Evolutionary conservation across 2,797 vertebrate species (phyloP).

Genomic region (Anolis apletophallus): DNA sequence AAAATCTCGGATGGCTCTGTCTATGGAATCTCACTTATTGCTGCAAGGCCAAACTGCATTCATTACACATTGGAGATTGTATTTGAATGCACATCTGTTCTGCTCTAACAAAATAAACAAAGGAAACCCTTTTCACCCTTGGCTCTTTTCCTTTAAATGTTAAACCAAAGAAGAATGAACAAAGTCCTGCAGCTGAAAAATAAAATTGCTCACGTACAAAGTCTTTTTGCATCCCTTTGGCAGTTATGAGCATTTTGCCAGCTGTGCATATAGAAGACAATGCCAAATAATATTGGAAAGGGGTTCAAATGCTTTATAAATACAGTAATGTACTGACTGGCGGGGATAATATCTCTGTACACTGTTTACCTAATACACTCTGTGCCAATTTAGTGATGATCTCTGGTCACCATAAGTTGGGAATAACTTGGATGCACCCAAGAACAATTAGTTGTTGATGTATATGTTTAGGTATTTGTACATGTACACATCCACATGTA

Average conservation of each 20-base stretch:
- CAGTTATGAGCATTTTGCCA: not conserved
- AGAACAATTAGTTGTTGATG: too few species aligned
- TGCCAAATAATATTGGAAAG: not conserved
- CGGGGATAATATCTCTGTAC: not conserved
- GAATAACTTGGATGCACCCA: too few species aligned
- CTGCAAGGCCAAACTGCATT: constrained; percentile 25
- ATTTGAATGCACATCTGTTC: constrained; percentile 63
- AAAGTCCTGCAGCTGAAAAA: constrained; percentile 38
- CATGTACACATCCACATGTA: too few species aligned
- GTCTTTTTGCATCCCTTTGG: constrained; percentile 14
- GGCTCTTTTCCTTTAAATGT: constrained; percentile 62
- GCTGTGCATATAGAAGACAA: not conserved
- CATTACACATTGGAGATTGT: constrained; percentile 31
- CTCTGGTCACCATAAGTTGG: too few species aligned
- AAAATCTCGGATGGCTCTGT: constrained; percentile 40
- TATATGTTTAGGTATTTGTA: too few species aligned
- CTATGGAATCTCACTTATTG: constrained; percentile 28
- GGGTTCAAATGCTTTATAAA: not conserved
- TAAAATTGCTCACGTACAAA: constrained; percentile 40
- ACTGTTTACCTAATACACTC: not conserved
- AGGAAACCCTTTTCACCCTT: constrained; percentile 53
- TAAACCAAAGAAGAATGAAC: constrained; percentile 58
- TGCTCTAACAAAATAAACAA: constrained; percentile 62
- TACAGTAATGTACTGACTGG: not conserved
- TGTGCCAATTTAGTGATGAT: too few species aligned